Percentiles rank a stretch among this genome's conserved stretches.
Conservation (phyloP, 2,888 invertebrate species). For the Lysandra coridon region DNA sequence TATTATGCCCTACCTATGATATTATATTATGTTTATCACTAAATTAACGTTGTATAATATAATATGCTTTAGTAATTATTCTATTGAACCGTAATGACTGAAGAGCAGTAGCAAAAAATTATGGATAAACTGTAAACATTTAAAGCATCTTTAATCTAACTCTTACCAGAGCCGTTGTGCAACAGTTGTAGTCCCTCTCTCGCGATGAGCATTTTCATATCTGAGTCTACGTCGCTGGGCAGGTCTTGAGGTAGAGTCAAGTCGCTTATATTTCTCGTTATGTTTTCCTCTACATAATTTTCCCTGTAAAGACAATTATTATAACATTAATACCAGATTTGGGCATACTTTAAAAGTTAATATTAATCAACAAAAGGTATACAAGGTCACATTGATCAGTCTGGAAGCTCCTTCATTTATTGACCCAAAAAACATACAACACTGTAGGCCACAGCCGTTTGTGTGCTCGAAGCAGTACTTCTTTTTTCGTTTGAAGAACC, state of each 20-base stretch:
- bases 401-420: not conserved
- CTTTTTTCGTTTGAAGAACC: too few species aligned
- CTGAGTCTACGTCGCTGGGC: conserved; percentile 60
- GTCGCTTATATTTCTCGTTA: conserved; percentile 60
- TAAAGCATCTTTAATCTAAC: not conserved
- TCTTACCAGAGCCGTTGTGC: conserved; percentile 88
- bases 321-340: not conserved
- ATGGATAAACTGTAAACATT: not conserved
- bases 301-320: conserved; percentile 37
- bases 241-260: conserved; percentile 51
- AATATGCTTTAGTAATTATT: too few species aligned
- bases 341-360: too few species aligned
- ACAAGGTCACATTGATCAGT: not conserved
- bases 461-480: too few species aligned
- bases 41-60: too few species aligned
- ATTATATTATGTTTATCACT: too few species aligned
- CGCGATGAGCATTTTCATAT: conserved; percentile 60
- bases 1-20: too few species aligned
- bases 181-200: conserved; percentile 81
- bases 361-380: too few species aligned
- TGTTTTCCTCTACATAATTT: conserved; percentile 50
- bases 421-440: not conserved
- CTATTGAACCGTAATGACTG: too few species aligned
- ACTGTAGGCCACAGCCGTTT: not conserved
- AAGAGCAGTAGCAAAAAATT: too few species aligned